Evolutionary conservation across 2,113 vertebrate genomes (phyloP).

Genomic region (Scomber colias): DNA sequence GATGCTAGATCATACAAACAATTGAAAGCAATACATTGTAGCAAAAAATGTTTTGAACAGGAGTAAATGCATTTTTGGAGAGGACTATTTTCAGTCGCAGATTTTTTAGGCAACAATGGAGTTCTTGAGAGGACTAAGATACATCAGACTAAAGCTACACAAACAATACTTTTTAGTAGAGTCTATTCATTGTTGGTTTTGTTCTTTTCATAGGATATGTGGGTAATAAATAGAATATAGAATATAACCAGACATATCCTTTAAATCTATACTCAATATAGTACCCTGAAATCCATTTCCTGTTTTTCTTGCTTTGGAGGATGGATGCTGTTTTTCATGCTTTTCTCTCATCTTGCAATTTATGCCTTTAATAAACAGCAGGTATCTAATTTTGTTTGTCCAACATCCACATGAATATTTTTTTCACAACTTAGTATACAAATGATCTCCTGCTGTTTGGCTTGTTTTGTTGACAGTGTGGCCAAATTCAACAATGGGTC

Average conservation of each 20-base stretch:
- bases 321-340: neutral
- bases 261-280: neutral
- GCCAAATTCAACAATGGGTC: neutral
- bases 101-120: no score
- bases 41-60: no score
- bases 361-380: neutral
- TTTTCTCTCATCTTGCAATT: neutral
- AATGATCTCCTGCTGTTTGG: neutral
- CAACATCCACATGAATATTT: neutral
- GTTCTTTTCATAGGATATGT: neutral
- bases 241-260: neutral
- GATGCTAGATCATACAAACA: no score
- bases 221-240: neutral
- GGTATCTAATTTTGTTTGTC: neutral
- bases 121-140: neutral
- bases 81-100: no score
- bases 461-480: neutral
- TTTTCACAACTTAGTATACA: conserved; percentile 15
- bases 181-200: neutral
- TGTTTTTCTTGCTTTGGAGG: neutral
- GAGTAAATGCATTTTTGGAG: no score
- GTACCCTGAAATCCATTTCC: neutral
- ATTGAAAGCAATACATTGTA: no score
- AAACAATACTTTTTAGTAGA: neutral
- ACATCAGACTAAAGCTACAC: neutral